phyloP scores from a whole-genome alignment of 2,797 vertebrate genomes.

The Lepidocolaptes lacrymiger region DNA sequence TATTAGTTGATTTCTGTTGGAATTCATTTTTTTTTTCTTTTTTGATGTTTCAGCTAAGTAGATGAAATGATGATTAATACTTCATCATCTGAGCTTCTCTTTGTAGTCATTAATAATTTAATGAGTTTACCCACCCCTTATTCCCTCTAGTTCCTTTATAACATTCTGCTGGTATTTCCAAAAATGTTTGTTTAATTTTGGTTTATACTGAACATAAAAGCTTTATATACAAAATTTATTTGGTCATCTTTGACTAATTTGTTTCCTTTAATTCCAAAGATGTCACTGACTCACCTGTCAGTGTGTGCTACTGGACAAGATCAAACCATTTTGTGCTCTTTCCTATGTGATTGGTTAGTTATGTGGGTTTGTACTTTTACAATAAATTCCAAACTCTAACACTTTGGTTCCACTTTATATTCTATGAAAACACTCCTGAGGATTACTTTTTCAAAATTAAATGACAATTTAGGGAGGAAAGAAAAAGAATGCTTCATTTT shows the following conservation, averaged over 20 bases:
- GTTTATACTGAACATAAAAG: background rate
- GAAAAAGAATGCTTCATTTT: background rate
- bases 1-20: constrained; percentile 4
- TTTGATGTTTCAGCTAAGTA: constrained; percentile 54
- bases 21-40: constrained; percentile 1
- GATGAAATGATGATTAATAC: constrained; percentile 64
- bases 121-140: background rate
- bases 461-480: background rate
- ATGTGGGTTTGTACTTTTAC: background rate
- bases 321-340: background rate
- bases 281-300: background rate
- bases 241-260: background rate
- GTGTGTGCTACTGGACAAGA: background rate
- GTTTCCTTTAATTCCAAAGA: background rate
- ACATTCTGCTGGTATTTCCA: constrained; percentile 46
- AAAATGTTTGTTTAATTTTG: constrained; percentile 33
- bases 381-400: background rate
- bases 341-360: background rate
- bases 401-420: background rate
- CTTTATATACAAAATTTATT: background rate
- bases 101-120: constrained; percentile 47
- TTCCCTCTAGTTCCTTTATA: constrained; percentile 27
- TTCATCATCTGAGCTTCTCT: constrained; percentile 62
- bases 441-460: background rate
- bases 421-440: background rate